Evolutionary conservation across 2,113 vertebrate genomes (phyloP), one percentile per base, ranked within the genome.

Genomic region (Anseranas semipalmata): DNA sequence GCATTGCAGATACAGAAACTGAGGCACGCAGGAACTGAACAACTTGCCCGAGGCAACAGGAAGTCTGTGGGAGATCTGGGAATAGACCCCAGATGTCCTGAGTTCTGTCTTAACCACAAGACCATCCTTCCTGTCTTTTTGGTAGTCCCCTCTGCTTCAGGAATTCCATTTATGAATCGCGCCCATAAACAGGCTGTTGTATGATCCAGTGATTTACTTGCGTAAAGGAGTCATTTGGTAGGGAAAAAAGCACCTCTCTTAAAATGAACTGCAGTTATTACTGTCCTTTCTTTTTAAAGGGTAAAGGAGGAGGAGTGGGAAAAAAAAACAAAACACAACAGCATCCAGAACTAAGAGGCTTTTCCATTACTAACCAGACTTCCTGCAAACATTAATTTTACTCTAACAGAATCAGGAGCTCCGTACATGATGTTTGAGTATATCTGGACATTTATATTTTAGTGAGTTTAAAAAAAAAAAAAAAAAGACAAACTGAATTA

Each of bases 41-140:
- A 76, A 82, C 73, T 89, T 74, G 95, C 93, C 67, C 84, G 77
- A 89, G 94, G 96, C 94, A 95, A 91, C 87, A 93, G 89, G 96
- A 96, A 96, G 37, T 95, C 93, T 93, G 96, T 87, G 93, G 96
- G 89, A 96, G 94, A 96, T 90, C 95, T 96, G 79, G 87, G 92
- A 97, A 96, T 77, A 75, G 84, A 91, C 93, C 93, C 95, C 95
- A 96, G 94, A 95, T 96, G 96, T 95, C 94, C 89, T 4, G 46
- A 95, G 82, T 88, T 88, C 53, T 77, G 89, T 79, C 81, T 94
- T 80, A 96, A 96, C 96, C 96, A 80, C 91, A 91, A 95, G 95
- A 81, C 74, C 94, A 91, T 95, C 92, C 94, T 96, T 96, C 91
- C 95, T 97, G 93, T 70, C 90, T 81, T 76, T 85, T 94, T 70